Evolutionary conservation across 2,888 invertebrate species (phyloP), one percentile per base, ranked within the genome.

Genomic region (Alsophila aescularia): DNA sequence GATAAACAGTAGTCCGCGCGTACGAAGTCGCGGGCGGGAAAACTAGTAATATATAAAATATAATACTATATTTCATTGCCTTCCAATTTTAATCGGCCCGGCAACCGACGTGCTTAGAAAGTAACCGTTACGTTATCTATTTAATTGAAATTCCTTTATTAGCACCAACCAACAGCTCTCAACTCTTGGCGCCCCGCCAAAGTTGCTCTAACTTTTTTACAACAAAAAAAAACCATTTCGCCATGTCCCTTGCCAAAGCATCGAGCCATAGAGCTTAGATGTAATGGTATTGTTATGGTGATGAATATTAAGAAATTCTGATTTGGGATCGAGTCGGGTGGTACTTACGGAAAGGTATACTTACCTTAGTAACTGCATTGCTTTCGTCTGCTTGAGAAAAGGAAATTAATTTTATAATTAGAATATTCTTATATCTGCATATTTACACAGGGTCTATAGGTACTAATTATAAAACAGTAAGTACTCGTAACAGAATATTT

Each of bases 141-240:
- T 32, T 15, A 5, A 18, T 12, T 27, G 9, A 35, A 7, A 37
- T 21, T 34, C 42, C 41, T 47, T 42, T 53, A 37, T 36, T 31
- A 12, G 10, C 9, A 15, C 12, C 13, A 13, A 18, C 32, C 15
- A 18, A 21, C 40, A 27, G 13, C 50, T 51, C 45, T 15, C 37
- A 10, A 34, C 18, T 12, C 50, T 14, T 61, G 59, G 54, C 62
- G 41, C 50, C 35, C 35, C 50, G 59, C 61, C 61, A 59, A 57
- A 47, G 39, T 50, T 55, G 57, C 37, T 32, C 52, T 37, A 56
- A 63, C 58, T 60, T 63, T 60, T 50, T 53, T 35, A 42, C 15
- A 37, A 44, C 45, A 16, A 58, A 60, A 60, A 56, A 60, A 60
- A 63, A 58, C 45, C 52, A 52, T 45, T 43, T 45, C 34, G 43